Conservation (phyloP, 2,797 vertebrate species). For the Darevskia nairensis region DNA sequence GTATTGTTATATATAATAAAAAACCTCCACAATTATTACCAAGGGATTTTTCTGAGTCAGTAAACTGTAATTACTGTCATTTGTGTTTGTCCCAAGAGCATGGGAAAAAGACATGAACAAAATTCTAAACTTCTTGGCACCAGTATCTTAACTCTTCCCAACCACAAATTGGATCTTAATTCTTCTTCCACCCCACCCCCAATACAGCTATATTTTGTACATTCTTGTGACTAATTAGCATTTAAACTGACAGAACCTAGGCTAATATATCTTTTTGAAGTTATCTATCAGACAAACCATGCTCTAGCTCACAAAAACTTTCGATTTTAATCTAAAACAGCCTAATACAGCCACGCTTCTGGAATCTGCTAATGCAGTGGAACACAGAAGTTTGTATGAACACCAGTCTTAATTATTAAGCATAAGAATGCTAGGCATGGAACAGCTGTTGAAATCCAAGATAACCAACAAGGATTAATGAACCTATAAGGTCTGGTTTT, state of each 20-base stretch:
- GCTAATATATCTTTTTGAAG: neutral
- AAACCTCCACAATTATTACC: constrained; percentile 1
- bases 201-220: neutral
- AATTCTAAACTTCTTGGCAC: neutral
- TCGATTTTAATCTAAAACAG: neutral
- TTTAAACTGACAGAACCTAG: neutral
- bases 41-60: neutral
- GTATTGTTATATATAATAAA: neutral
- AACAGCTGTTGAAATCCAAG: neutral
- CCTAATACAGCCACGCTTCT: neutral
- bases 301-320: too few relatives aligned
- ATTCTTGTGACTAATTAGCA: neutral
- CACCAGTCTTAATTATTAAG: neutral
- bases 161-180: neutral
- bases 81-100: neutral
- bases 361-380: neutral
- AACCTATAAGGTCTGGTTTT: neutral
- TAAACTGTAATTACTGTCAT: neutral
- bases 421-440: neutral
- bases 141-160: neutral
- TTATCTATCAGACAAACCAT: neutral
- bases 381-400: neutral
- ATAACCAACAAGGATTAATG: neutral
- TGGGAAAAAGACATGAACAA: neutral
- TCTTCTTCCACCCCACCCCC: too few relatives aligned